Evolutionary conservation across 2,888 invertebrate genomes (phyloP), one percentile per base, ranked within the genome.

Genomic region (Masnerella sp.): DNA sequence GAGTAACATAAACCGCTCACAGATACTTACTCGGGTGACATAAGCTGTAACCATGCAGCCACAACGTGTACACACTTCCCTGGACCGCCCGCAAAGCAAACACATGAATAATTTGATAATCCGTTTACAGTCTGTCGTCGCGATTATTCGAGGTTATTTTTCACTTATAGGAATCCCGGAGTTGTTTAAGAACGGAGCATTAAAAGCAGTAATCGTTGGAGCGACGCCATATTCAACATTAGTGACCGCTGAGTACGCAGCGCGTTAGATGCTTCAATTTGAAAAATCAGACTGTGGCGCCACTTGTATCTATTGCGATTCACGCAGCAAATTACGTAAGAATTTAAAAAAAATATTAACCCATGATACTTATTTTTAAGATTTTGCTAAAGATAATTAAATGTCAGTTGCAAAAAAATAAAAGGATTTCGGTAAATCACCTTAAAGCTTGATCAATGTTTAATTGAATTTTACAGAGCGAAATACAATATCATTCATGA

Each of bases 11-110:
- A 43, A 36, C 49, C 62, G 62, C 49, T 40, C 9, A 15, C 11
- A 54, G 11, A 42, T 52, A 74, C 73, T 74, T 45, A 74, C 73
- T 51, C 15, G 40, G 40, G 15, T 74, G 73, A 74, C 73, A 74
- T 68, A 74, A 69, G 73, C 73, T 74, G 64, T 62, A 52, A 64
- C 52, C 68, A 52, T 58, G 59, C 52, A 69, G 45, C 15, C 12
- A 18, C 43, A 73, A 51, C 40, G n/a, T n/a, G n/a, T n/a, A n/a
- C n/a, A n/a, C n/a, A n/a, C n/a, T n/a, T n/a, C n/a, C n/a, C n/a
- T n/a, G n/a, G n/a, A n/a, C n/a, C n/a, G n/a, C n/a, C 20, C 18
- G 18, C 30, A 28, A 56, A 49, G 32, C 43, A 20, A 42, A 15
- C 43, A 51, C 28, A 58, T 67, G 18, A 45, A 43, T 45, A 36